phyloP scores from a whole-genome alignment of 2,113 vertebrate genomes.

The Halcyon malimbica region DNA sequence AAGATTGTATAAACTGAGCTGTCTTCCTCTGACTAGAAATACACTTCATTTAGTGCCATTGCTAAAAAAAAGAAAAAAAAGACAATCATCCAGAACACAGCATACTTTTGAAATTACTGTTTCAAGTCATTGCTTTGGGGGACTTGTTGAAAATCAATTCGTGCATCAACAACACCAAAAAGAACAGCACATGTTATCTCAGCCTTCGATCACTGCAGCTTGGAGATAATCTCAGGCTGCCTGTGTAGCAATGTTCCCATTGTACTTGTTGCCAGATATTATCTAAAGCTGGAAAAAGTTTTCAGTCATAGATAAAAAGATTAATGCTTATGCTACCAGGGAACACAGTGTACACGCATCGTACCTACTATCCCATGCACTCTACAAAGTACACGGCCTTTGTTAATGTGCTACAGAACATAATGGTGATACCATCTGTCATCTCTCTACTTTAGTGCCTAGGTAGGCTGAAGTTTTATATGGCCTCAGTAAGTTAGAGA shows the following conservation, averaged over 20 bases:
- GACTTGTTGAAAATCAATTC: background rate
- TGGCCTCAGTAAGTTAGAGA: background rate
- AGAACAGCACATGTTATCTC: conserved; percentile 2
- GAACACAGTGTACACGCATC: conserved; percentile 37
- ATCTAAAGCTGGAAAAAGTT: conserved; percentile 46
- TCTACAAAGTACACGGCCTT: background rate
- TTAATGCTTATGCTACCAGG: background rate
- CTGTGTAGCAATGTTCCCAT: background rate
- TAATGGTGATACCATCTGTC: background rate
- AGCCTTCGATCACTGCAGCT: background rate
- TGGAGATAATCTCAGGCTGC: conserved; percentile 13
- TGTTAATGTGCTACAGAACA: background rate
- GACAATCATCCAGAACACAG: background rate
- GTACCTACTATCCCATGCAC: background rate
- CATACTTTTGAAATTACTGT: background rate
- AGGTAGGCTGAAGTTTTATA: background rate
- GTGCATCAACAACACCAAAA: background rate
- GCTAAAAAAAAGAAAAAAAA: background rate
- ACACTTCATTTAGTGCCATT: background rate
- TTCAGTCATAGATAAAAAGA: conserved; percentile 37
- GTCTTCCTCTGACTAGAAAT: background rate
- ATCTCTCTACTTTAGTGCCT: background rate
- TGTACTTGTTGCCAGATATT: conserved; percentile 31
- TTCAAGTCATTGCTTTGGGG: background rate
- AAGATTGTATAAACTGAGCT: background rate